phyloP scores from a whole-genome alignment of 1,140 invertebrate species.

The Aphaenogaster ashmeadi region DNA sequence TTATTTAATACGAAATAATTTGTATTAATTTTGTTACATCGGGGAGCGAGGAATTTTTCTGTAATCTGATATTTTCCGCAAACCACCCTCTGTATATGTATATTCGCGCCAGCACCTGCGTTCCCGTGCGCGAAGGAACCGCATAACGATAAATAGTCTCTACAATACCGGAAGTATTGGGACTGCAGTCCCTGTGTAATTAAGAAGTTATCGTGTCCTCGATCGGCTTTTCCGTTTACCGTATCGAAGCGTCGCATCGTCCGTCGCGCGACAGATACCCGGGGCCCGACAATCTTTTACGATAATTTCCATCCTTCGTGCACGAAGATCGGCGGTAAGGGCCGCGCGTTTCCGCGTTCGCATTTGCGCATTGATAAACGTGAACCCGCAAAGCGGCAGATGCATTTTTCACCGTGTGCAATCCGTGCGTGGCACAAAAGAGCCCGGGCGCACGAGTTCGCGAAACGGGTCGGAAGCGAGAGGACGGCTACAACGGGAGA shows the following conservation, averaged over 20 bases:
- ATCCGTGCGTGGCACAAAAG: slow-evolving; percentile 53
- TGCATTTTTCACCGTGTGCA: slow-evolving; percentile 26
- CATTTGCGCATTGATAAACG: not conserved
- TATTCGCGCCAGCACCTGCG: not conserved
- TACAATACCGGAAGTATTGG: slow-evolving; percentile 21
- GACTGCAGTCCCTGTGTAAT: not conserved
- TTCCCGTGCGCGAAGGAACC: not conserved
- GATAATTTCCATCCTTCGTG: slow-evolving; percentile 41
- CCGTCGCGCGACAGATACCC: not conserved
- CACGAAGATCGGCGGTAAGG: not conserved
- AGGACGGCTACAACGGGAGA: no score
- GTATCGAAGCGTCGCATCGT: slow-evolving; percentile 16
- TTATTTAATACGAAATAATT: not conserved
- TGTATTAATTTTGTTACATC: not conserved
- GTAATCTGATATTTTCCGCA: slow-evolving; percentile 6
- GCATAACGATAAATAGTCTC: slow-evolving; percentile 1
- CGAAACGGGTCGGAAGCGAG: not conserved
- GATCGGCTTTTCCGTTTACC: slow-evolving; percentile 38
- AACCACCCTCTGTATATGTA: not conserved
- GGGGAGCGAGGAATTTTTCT: not conserved
- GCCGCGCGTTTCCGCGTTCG: slow-evolving; percentile 10
- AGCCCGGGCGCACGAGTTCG: not conserved
- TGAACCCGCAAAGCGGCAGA: slow-evolving; percentile 20
- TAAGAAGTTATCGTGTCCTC: slow-evolving; percentile 31
- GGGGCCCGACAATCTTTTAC: not conserved